Conservation (phyloP, 2,797 vertebrate genomes). For the Lateolabrax maculatus region DNA sequence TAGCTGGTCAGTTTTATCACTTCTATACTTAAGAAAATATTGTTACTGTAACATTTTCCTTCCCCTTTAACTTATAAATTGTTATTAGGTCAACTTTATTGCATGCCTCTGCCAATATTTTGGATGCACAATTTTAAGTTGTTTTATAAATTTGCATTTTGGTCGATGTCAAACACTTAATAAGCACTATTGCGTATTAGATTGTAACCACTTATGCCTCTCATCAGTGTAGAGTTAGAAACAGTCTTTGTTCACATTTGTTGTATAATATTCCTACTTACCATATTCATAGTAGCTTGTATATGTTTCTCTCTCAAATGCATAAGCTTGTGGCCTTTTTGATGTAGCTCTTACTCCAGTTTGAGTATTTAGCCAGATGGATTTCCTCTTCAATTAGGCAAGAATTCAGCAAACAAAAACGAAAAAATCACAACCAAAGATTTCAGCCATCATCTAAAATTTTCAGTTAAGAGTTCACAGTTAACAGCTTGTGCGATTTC, state of each 20-base stretch:
- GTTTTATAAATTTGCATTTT: constrained; percentile 58
- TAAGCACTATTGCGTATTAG: constrained; percentile 55
- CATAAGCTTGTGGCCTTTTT: constrained; percentile 78
- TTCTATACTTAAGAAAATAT: constrained; percentile 67
- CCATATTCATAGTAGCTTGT: constrained; percentile 50
- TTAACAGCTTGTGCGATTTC: constrained; percentile 6
- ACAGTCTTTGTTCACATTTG: constrained; percentile 43
- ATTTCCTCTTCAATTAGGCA: constrained; percentile 59
- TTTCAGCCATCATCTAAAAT: constrained; percentile 43
- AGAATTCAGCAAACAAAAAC: constrained; percentile 18
- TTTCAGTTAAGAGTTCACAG: constrained; percentile 21
- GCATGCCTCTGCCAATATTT: constrained; percentile 72
- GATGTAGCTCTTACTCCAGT: constrained; percentile 51
- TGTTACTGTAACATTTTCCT: constrained; percentile 69
- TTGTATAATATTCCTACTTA: constrained; percentile 47
- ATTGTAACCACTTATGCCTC: constrained; percentile 81
- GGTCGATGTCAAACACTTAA: constrained; percentile 43
- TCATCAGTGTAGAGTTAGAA: constrained; percentile 38
- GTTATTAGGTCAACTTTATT: constrained; percentile 63
- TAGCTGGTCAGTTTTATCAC: constrained; percentile 56
- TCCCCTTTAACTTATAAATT: constrained; percentile 59
- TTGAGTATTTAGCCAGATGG: constrained; percentile 34
- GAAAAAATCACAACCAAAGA: constrained; percentile 71
- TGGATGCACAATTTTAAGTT: constrained; percentile 59
- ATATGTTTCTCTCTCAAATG: constrained; percentile 50